Evolutionary conservation across 2,888 invertebrate species (phyloP), one percentile per base, ranked within the genome.

Genomic region (Aromia moschata): DNA sequence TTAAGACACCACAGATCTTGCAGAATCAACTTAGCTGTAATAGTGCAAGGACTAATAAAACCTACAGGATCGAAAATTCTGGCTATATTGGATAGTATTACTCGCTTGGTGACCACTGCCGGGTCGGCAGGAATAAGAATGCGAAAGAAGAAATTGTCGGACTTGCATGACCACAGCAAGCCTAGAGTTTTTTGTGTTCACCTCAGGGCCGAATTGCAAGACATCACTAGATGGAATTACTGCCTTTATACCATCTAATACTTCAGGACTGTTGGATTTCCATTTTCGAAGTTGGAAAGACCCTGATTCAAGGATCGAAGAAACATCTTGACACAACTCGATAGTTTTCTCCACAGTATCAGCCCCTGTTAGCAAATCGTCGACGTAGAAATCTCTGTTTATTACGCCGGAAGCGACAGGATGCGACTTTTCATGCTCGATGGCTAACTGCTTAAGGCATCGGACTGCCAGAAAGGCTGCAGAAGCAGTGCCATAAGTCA

Each of bases 301-400:
- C 5, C 41, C 56, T 5, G 12, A 7, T 11, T 38, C 43, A 41
- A 56, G 11, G n/a, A 56, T 37, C 7, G 2, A 12, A 25, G 15
- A 38, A 5, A 49, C 17, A 2, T 45, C n/a, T n/a, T 16, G 7
- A 14, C 44, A 14, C 3, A 51, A 25, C 2, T 38, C 7, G 2
- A 51, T 25, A 11, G 51, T 37, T 10, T 40, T 15, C 2, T 31
- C 41, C 3, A 41, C 16, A 7, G 47, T 17, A 37, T 58, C 41
- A 9, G 17, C 33, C 11, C 58, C 62, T 1, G 51, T 25, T 4
- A 62, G 11, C 11, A 59, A 52, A 58, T 62, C 62, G 20, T 62
- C 56, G 2, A 62, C 56, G 49, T 59, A 57, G 16, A 60, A 57
- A 33, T 59, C 56, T 9, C 52, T 25, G 9, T 9, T 10, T 7